Evolutionary conservation across 2,888 invertebrate genomes (phyloP).

Genomic region (Tetranychus truncatus): DNA sequence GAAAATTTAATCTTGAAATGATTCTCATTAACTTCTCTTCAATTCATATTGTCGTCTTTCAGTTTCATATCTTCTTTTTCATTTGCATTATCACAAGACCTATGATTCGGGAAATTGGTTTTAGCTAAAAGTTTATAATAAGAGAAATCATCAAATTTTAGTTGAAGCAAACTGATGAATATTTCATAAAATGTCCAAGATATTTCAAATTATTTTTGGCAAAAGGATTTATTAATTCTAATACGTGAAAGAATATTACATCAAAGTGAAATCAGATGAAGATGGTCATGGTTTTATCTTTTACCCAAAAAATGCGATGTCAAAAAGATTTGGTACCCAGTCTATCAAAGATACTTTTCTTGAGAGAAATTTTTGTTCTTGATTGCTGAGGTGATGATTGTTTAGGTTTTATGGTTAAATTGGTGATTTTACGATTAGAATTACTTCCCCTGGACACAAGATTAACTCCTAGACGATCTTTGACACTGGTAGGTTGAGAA

Average conservation of each 20-base stretch:
- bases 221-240: neutral
- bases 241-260: neutral
- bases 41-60: too few species aligned
- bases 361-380: slow-evolving; percentile 14
- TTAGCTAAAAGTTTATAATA: too few species aligned
- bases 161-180: too few species aligned
- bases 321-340: slow-evolving; percentile 10
- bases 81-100: too few species aligned
- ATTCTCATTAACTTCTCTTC: too few species aligned
- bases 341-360: slow-evolving; percentile 19
- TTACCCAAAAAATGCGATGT: neutral
- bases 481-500: neutral
- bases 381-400: neutral
- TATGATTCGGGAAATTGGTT: too few species aligned
- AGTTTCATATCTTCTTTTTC: too few species aligned
- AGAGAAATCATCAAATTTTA: too few species aligned
- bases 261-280: neutral
- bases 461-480: neutral
- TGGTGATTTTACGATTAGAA: too few species aligned
- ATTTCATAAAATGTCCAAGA: too few species aligned
- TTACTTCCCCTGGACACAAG: neutral
- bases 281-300: neutral
- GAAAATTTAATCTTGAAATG: too few species aligned
- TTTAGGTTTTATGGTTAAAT: neutral
- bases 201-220: neutral